A percentile compares a stretch with the other conserved stretches of the same genome.
These are phyloP conservation scores for Hypomecis punctinalis DNA, from an alignment of 2,888 invertebrate species.

Conservation along the genomic window DNA sequence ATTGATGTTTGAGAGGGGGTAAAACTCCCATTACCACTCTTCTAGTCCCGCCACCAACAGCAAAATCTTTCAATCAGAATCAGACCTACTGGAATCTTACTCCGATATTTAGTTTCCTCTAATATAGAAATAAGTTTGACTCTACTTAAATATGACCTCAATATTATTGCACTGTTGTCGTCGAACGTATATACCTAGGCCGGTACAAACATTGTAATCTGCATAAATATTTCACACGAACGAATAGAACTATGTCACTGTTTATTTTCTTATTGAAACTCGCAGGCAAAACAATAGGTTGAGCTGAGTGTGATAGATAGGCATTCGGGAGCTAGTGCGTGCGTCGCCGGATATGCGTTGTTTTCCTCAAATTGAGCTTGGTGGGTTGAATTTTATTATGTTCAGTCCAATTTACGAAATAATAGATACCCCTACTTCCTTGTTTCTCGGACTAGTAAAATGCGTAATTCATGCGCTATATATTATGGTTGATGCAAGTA, in stretches of 20 bases:
- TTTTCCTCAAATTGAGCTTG: constrained; percentile 33
- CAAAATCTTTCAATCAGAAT: too few relatives aligned
- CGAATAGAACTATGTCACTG: constrained; percentile 17
- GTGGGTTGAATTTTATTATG: background rate
- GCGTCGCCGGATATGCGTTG: constrained; percentile 56
- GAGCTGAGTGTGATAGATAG: constrained; percentile 24
- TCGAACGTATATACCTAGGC: background rate
- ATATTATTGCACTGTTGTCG: too few relatives aligned
- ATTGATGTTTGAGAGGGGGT: too few relatives aligned
- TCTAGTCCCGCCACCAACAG: too few relatives aligned
- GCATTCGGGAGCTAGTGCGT: constrained; percentile 47
- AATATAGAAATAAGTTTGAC: too few relatives aligned
- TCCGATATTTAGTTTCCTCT: too few relatives aligned
- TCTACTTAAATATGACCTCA: too few relatives aligned
- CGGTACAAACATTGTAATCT: background rate
- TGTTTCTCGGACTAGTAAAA: too few relatives aligned
- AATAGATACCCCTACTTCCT: constrained; percentile 12
- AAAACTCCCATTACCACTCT: too few relatives aligned
- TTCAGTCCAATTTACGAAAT: background rate
- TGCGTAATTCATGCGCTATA: too few relatives aligned
- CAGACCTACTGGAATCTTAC: too few relatives aligned
- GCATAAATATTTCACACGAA: constrained; percentile 1
- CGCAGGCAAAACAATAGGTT: constrained; percentile 38
- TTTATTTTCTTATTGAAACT: constrained; percentile 31
- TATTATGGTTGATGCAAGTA: constrained; percentile 1